Conservation (phyloP, 2,113 vertebrate genomes). For the Calyptommatus sinebrachiatus region DNA sequence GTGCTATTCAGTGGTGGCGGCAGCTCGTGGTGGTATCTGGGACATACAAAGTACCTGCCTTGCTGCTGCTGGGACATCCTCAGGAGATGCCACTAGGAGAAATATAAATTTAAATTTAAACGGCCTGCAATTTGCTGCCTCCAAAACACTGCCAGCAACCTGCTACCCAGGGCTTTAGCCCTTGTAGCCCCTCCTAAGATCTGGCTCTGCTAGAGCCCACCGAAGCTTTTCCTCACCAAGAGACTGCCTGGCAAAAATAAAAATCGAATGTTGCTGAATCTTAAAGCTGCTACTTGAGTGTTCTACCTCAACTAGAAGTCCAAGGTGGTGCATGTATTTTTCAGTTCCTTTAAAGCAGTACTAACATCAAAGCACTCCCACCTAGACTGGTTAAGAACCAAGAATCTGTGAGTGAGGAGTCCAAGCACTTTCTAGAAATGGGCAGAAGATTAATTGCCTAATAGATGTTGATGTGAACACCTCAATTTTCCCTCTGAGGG, state of each 20-base stretch:
- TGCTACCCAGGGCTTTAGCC: no score
- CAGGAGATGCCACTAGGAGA: no score
- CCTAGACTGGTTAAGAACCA: constrained; percentile 47
- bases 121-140: no score
- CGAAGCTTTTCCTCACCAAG: constrained; percentile 71
- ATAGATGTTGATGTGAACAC: constrained; percentile 64
- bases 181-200: no score
- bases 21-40: no score
- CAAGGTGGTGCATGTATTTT: constrained; percentile 50
- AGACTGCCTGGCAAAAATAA: constrained; percentile 73
- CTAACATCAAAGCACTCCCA: constrained; percentile 77
- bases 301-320: constrained; percentile 71
- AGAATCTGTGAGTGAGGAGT: constrained; percentile 69
- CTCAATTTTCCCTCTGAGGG: constrained; percentile 30
- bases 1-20: no score
- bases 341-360: constrained; percentile 63
- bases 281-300: constrained; percentile 59
- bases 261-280: constrained; percentile 36
- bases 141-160: no score
- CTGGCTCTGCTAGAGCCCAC: no score
- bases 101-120: no score
- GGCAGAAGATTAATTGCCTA: constrained; percentile 44
- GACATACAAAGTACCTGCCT: no score
- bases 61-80: no score
- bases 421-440: constrained; percentile 19